A percentile compares a stretch with the other conserved stretches of the same genome.
Evolutionary conservation across 2,888 invertebrate species (phyloP).

Genomic region (Zonitis immaculata): DNA sequence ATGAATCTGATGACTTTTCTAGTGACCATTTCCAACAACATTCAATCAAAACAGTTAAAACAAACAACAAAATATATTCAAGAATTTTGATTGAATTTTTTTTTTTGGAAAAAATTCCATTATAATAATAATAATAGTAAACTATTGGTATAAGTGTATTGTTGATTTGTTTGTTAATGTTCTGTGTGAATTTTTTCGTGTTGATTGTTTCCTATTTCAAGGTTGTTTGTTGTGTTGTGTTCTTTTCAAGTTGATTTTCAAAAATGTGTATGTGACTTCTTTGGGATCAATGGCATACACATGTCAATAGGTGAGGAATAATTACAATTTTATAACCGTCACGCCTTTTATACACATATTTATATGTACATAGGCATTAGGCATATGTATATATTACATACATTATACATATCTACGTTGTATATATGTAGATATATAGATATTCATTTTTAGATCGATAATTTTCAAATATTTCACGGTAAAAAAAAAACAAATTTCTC

Average conservation of each 20-base stretch:
- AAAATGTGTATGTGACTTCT: constrained; percentile 26
- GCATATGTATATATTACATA: too few relatives aligned
- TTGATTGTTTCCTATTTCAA: constrained; percentile 27
- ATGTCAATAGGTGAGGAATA: constrained; percentile 26
- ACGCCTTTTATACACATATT: not conserved
- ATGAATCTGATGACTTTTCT: constrained; percentile 25
- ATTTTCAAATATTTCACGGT: too few relatives aligned
- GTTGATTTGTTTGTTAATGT: not conserved
- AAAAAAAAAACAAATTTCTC: too few relatives aligned
- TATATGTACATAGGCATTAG: too few relatives aligned
- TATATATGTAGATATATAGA: too few relatives aligned
- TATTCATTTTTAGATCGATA: too few relatives aligned
- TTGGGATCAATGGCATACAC: constrained; percentile 27
- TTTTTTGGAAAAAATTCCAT: not conserved
- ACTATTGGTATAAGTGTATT: not conserved
- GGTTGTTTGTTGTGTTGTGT: constrained; percentile 31
- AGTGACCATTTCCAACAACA: constrained; percentile 7
- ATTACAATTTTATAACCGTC: not conserved
- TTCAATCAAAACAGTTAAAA: not conserved
- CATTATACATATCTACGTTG: too few relatives aligned
- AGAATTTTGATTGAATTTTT: not conserved
- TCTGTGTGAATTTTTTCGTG: constrained; percentile 16
- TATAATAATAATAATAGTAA: not conserved
- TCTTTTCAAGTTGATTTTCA: constrained; percentile 24
- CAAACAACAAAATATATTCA: too few relatives aligned